Base-by-base conservation (phyloP, 2,113 vertebrate species). In the Lamprotornis superbus region DNA sequence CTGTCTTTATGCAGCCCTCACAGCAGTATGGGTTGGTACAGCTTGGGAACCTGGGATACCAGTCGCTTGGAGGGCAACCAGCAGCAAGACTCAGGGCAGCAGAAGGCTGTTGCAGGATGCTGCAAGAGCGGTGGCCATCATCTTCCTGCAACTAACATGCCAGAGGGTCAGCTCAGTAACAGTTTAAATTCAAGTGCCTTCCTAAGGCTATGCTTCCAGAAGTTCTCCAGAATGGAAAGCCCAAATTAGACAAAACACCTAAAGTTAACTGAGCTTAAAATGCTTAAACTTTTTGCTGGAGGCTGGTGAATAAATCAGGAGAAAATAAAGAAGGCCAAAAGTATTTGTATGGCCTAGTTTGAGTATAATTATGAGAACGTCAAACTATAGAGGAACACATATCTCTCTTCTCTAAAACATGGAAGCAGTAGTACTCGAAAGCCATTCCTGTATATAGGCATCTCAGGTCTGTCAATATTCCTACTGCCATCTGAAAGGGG, bases 241-340 rank as follows among this genome's bases (percentile, higher is more conserved):
- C 39, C 28, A 37, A 35, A 88, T 60, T 40, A 76, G 35, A 76
- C 57, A 57, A 91, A 89, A 83, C 21, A 64, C 21, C 52, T 47
- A 20, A 87, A 90, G 65, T 22, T 55, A 90, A 73, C n/a, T 23
- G 14, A 86, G 19, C 7, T 80, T 83, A 79, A 90, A 86, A 86
- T 47, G 49, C 7, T 50, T 49, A 18, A 83, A 73, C 31, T 47
- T 89, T 77, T n/a, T 52, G 39, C 39, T 39, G 33, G 11, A 55
- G 19, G 33, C 19, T 79, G 40, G 11, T 35, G 24, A 81, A n/a
- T 64, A 31, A 42, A 77, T 60, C 56, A 63, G 44, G 12, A 50
- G 18, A 84, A 81, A 57, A 25, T 15, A 93, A 68, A 59, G 39
- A 44, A 30, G 11, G 53, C 8, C 83, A 14, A 33, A 85, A 82